These are phyloP conservation scores for Leucophenga maculata DNA, from an alignment of 2,888 invertebrate genomes.

Conservation along the genomic window DNA sequence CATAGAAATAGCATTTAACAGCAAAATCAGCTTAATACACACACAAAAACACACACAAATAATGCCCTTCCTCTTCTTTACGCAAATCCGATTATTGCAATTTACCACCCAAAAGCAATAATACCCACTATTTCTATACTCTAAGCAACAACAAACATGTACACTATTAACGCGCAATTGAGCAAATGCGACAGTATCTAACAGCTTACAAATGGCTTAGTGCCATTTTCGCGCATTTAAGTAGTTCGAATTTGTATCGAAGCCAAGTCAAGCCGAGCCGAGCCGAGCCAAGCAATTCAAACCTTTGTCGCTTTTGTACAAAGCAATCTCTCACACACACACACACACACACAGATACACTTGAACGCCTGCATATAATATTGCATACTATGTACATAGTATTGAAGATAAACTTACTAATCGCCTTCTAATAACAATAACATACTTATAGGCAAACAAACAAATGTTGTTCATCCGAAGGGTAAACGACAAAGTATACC, in stretches of 20 bases:
- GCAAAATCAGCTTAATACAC: no score
- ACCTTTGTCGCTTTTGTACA: background rate
- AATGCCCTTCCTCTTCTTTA: no score
- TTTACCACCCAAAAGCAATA: conserved; percentile 7
- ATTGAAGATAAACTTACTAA: background rate
- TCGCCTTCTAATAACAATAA: background rate
- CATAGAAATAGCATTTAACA: no score
- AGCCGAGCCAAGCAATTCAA: background rate
- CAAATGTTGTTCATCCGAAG: conserved; percentile 69
- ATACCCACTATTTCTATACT: conserved; percentile 17
- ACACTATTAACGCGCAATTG: conserved; percentile 47
- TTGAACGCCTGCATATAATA: background rate
- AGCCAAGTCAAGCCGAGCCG: conserved; percentile 30
- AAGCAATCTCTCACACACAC: conserved; percentile 31
- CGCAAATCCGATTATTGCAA: conserved; percentile 20
- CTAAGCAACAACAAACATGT: conserved; percentile 32
- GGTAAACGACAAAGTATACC: conserved; percentile 68
- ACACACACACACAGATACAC: conserved; percentile 16
- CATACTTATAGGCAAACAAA: conserved; percentile 68
- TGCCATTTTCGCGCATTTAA: background rate
- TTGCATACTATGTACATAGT: background rate
- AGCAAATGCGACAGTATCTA: conserved; percentile 62
- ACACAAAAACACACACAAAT: no score
- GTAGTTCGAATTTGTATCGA: conserved; percentile 56
- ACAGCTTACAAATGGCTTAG: conserved; percentile 48